A percentile compares a stretch with the other conserved stretches of the same genome.
phyloP scores from a whole-genome alignment of 2,888 invertebrate genomes.

The Glyphotaelius pellucidus region DNA sequence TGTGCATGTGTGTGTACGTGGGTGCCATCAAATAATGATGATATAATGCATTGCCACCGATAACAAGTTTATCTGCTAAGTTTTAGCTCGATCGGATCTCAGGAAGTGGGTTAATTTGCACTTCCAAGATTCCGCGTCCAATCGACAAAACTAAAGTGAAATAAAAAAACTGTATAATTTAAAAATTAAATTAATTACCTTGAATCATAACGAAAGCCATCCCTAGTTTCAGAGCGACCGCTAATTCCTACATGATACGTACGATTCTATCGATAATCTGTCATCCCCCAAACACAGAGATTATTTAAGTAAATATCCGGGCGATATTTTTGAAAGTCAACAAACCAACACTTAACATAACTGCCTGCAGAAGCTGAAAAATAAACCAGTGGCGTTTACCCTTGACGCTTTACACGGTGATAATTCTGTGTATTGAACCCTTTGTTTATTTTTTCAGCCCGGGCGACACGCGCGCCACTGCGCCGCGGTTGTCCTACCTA shows the following conservation, averaged over 20 bases:
- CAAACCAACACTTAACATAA: not conserved
- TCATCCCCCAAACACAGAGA: not conserved
- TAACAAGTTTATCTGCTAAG: no score
- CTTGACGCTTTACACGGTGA: not conserved
- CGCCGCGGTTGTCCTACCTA: not conserved
- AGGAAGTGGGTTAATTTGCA: no score
- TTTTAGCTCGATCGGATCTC: no score
- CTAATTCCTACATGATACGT: not conserved
- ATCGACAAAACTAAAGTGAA: no score
- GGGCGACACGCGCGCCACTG: conserved; percentile 11
- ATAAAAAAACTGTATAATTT: not conserved
- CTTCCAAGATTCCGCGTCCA: no score
- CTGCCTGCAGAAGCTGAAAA: not conserved
- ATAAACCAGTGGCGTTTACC: conserved; percentile 29
- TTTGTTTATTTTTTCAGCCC: conserved; percentile 19
- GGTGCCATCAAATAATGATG: no score
- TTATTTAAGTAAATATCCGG: not conserved
- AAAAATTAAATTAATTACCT: not conserved
- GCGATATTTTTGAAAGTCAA: not conserved
- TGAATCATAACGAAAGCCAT: not conserved
- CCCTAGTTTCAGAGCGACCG: not conserved
- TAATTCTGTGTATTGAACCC: conserved; percentile 38
- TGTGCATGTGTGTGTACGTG: no score
- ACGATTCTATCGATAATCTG: not conserved
- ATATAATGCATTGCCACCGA: no score